Conservation (phyloP, 2,888 invertebrate species). For the Coleophora flavipennella region DNA sequence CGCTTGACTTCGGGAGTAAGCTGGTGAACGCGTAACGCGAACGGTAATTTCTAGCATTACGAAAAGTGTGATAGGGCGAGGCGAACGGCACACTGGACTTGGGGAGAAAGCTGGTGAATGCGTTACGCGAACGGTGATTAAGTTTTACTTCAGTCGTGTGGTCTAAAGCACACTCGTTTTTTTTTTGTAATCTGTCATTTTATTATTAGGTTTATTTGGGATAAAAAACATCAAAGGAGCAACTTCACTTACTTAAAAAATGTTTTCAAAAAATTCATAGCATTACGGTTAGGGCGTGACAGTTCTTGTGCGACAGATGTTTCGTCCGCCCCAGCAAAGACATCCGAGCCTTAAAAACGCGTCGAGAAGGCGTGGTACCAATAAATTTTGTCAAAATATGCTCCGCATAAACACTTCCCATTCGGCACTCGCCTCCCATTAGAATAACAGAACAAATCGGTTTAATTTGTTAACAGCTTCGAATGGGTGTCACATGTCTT, state of each 20-base stretch:
- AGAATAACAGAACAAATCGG: slow-evolving; percentile 71
- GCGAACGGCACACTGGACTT: no score
- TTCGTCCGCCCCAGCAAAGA: slow-evolving; percentile 16
- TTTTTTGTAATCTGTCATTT: background rate
- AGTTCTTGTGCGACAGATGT: slow-evolving; percentile 57
- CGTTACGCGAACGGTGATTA: no score
- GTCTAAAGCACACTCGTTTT: no score
- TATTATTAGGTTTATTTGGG: background rate
- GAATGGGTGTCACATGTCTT: slow-evolving; percentile 66
- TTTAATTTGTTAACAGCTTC: slow-evolving; percentile 70
- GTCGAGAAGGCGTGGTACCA: slow-evolving; percentile 63
- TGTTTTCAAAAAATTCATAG: slow-evolving; percentile 37
- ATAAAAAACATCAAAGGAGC: slow-evolving; percentile 16
- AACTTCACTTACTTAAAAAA: slow-evolving; percentile 3
- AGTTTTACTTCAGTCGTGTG: no score
- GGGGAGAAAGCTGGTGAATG: no score
- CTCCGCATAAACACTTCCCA: slow-evolving; percentile 67
- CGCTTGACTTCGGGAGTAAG: no score
- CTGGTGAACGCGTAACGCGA: no score
- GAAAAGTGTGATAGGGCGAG: no score
- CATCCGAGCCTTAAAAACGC: slow-evolving; percentile 57
- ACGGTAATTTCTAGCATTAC: no score
- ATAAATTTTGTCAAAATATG: slow-evolving; percentile 74
- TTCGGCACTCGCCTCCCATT: slow-evolving; percentile 50
- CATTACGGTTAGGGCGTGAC: slow-evolving; percentile 49